phyloP scores from a whole-genome alignment of 2,888 invertebrate species.

The Pyrochroa serraticornis region DNA sequence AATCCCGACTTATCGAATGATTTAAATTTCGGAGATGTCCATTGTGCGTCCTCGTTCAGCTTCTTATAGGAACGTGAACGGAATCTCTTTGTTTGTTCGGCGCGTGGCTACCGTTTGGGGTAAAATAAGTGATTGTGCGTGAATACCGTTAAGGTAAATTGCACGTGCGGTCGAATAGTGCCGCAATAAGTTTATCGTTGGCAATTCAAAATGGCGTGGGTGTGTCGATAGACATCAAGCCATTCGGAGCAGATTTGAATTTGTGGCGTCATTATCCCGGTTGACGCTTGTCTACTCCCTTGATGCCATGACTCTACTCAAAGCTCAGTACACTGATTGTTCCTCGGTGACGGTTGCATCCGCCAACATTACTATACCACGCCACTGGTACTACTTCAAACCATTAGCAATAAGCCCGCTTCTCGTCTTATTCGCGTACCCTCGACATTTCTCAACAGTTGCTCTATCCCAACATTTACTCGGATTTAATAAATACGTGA shows the following conservation, averaged over 20 bases:
- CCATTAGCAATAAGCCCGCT: conserved; percentile 15
- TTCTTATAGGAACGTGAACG: not conserved
- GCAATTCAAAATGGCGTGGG: conserved; percentile 30
- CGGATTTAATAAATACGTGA: conserved; percentile 2
- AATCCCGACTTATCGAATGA: not conserved
- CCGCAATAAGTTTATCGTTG: conserved; percentile 29
- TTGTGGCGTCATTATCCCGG: conserved; percentile 32
- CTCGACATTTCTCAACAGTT: no score
- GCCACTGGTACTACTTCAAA: conserved; percentile 5
- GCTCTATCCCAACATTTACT: no score
- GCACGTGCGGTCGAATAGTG: conserved; percentile 16
- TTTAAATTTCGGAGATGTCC: conserved; percentile 4
- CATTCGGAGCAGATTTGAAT: conserved; percentile 32
- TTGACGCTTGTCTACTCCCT: conserved; percentile 30
- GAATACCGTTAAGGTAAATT: conserved; percentile 26
- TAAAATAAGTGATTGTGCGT: not conserved
- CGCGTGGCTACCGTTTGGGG: not conserved
- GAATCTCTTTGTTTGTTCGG: not conserved
- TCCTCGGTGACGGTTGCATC: conserved; percentile 25
- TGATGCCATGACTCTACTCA: conserved; percentile 18
- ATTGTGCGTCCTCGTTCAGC: not conserved
- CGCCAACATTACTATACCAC: conserved; percentile 8
- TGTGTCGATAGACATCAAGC: conserved; percentile 23
- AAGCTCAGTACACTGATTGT: conserved; percentile 24
- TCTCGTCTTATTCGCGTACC: not conserved